Percentiles rank a stretch among this genome's conserved stretches.
These are phyloP conservation scores for Dryadula phaetusa DNA, from an alignment of 2,888 invertebrate genomes.

Conservation along the genomic window DNA sequence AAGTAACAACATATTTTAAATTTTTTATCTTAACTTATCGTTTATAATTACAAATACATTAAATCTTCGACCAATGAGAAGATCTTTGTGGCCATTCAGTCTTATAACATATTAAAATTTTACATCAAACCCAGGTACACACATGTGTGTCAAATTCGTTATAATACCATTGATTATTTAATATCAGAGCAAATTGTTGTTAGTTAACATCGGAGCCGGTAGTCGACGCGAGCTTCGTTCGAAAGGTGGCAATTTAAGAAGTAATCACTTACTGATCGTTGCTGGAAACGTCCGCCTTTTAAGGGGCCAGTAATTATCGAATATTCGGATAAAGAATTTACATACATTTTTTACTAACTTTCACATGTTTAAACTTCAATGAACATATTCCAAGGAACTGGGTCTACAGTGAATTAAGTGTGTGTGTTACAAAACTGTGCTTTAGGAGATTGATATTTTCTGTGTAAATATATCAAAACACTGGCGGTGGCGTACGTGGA, in stretches of 20 bases:
- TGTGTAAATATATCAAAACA: conserved; percentile 70
- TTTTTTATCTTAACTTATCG: neutral
- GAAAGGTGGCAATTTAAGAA: conserved; percentile 71
- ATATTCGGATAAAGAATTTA: conserved; percentile 64
- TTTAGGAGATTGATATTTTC: conserved; percentile 45
- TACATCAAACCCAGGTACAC: conserved; percentile 22
- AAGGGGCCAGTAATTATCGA: conserved; percentile 76
- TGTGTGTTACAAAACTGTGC: conserved; percentile 30
- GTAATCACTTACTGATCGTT: conserved; percentile 72
- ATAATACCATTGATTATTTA: conserved; percentile 41
- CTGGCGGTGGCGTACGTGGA: conserved; percentile 90
- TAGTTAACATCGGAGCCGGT: conserved; percentile 53
- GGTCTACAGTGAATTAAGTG: conserved; percentile 15
- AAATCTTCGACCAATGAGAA: neutral
- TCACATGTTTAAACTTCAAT: conserved; percentile 52
- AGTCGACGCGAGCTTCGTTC: conserved; percentile 51
- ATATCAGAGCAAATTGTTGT: conserved; percentile 40
- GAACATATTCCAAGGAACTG: conserved; percentile 7
- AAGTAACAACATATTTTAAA: too few species aligned
- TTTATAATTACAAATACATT: neutral
- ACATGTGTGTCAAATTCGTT: conserved; percentile 39
- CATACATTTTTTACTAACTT: conserved; percentile 65
- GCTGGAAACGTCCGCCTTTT: conserved; percentile 70
- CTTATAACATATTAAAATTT: neutral
- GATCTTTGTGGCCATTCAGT: neutral